Evolutionary conservation across 2,888 invertebrate genomes (phyloP).

Genomic region (Cataglyphis cursor): DNA sequence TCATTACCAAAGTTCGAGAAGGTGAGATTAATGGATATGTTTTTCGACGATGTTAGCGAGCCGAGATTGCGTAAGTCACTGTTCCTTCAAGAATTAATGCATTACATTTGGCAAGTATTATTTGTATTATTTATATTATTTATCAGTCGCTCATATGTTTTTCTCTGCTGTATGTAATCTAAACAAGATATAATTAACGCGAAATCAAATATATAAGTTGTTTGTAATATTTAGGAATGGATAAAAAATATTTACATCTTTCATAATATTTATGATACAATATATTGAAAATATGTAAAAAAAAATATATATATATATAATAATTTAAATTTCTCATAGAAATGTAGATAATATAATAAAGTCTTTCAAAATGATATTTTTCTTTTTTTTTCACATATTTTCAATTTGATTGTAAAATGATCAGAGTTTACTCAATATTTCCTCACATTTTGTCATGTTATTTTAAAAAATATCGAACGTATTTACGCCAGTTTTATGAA

Average conservation of each 20-base stretch:
- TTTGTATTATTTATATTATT: conserved; percentile 34
- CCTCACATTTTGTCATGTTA: neutral
- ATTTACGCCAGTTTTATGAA: conserved; percentile 21
- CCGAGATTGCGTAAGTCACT: conserved; percentile 16
- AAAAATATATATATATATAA: neutral
- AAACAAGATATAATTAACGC: conserved; percentile 2
- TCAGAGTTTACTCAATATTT: conserved; percentile 12
- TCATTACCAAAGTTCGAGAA: neutral
- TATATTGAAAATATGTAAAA: neutral
- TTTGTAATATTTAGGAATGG: neutral
- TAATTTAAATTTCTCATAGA: conserved; percentile 6
- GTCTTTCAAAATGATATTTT: neutral
- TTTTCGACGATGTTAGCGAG: neutral
- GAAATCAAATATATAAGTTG: neutral
- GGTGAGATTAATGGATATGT: neutral
- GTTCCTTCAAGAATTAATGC: conserved; percentile 28
- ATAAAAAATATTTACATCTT: conserved; percentile 9
- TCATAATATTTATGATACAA: neutral
- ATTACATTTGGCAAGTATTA: conserved; percentile 61
- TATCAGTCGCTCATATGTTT: conserved; percentile 8
- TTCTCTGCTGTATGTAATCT: neutral
- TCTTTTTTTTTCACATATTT: conserved; percentile 11
- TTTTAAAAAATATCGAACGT: conserved; percentile 20
- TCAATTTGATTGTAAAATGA: conserved; percentile 14
- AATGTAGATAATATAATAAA: neutral